phyloP scores from a whole-genome alignment of 2,113 vertebrate species.

The Andinoacara biseriatus region DNA sequence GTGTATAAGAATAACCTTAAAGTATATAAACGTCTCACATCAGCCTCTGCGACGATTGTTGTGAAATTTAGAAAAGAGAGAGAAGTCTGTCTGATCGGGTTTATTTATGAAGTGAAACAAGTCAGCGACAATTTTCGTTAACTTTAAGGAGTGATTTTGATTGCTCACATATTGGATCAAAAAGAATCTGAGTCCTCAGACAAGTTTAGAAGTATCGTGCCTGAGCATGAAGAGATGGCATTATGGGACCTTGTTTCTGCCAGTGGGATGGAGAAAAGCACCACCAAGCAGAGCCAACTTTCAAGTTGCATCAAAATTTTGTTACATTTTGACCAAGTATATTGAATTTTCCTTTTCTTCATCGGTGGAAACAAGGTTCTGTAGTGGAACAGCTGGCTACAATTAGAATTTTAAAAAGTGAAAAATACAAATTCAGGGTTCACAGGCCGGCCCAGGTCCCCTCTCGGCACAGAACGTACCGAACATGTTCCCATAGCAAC shows the following conservation, averaged over 20 bases:
- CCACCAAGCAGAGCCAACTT: no score
- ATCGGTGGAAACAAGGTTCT: not conserved
- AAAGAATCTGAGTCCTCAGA: no score
- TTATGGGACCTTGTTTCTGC: no score
- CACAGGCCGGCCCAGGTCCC: no score
- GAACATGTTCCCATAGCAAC: no score
- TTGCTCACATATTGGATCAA: not conserved
- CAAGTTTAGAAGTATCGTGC: no score
- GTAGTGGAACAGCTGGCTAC: not conserved
- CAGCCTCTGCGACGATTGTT: not conserved
- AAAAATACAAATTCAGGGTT: not conserved
- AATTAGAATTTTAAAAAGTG: not conserved
- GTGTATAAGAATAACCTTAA: not conserved
- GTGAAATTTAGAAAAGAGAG: not conserved
- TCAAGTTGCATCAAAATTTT: not conserved
- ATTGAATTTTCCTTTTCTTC: not conserved
- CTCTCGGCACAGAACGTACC: no score
- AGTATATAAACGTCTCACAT: not conserved
- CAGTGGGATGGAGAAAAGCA: no score
- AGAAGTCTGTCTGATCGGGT: not conserved
- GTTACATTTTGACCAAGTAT: no score
- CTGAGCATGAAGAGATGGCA: no score
- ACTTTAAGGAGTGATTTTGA: not conserved
- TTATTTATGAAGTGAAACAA: constrained; percentile 1
- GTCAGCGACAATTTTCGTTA: not conserved